Base-by-base conservation (phyloP, 2,888 invertebrate genomes). In the Nematopogon swammerdamellus region DNA sequence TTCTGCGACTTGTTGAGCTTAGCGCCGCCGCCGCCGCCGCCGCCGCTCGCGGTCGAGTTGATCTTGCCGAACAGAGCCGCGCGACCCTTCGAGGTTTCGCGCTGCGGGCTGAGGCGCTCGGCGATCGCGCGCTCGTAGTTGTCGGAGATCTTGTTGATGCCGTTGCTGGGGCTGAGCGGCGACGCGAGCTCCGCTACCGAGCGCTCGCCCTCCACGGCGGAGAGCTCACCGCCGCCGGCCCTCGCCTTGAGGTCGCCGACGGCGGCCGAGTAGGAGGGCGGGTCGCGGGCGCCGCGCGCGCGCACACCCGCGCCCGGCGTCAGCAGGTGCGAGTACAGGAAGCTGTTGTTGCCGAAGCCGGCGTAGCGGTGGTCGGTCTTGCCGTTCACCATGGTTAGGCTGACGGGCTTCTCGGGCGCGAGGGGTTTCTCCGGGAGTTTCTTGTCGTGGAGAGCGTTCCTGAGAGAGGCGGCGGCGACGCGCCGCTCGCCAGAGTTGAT, bases 361-460 rank as follows among this genome's bases (percentile, higher is more conserved):
- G 72, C 62, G 59, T 70, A 73, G 55, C 72, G 61, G 50, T 70
- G 70, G 55, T 79, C 79, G 64, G 64, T 67, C 59, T 79, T 77
- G 1, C 77, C 76, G 56, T 76, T 76, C 44, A 79, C 70, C 74
- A 77, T 77, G 71, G 74, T 70, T 14, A 80, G 57, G 54, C 74
- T 80, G 52, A 80, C 75, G 0, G 80, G 79, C 52, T 80, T 80
- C 49, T 79, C 80, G 1, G 77, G 80, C 1, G 77, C 77, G 1
- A 77, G 60, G 0, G 80, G 80, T 57, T 80, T 79, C 49, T 79
- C 77, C 14, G 63, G 59, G 1, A 63, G 56, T 52, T 70, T 75
- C 57, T 67, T 68, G 30, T 75, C 75, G 19, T 63, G 50, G n/a
- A 62, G 53, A 16, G 67, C 66, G 52, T 72, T 72, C 52, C 67